Evolutionary conservation across 64 coral and sea anemone genomes (phyloP).

Genomic region (Orbicella faveolata): DNA sequence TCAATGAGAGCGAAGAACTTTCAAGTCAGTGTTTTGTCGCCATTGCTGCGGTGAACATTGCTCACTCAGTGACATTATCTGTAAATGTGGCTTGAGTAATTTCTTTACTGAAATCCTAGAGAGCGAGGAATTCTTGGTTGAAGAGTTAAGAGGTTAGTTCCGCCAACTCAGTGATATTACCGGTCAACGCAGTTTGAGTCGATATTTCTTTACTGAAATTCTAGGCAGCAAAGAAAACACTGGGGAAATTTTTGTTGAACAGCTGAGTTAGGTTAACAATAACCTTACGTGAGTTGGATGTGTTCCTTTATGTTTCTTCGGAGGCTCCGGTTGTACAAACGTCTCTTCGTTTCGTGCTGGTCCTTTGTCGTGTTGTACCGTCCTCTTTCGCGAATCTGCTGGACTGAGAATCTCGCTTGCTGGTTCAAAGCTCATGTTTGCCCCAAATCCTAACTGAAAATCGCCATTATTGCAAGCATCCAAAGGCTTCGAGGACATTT

Average conservation of each 20-base stretch:
- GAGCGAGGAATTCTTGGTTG: too few relatives aligned
- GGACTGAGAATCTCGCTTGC: neutral
- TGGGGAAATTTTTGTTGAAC: neutral
- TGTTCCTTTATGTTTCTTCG: constrained; percentile 21
- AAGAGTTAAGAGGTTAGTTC: too few relatives aligned
- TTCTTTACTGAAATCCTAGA: too few relatives aligned
- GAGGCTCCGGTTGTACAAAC: constrained; percentile 36
- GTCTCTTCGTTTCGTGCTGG: neutral
- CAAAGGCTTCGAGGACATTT: constrained; percentile 12
- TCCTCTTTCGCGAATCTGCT: constrained; percentile 15
- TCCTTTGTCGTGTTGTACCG: constrained; percentile 28
- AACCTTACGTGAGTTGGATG: constrained; percentile 9
- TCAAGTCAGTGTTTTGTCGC: too few relatives aligned
- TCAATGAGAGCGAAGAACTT: too few relatives aligned
- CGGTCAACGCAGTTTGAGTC: too few relatives aligned
- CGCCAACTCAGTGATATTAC: too few relatives aligned
- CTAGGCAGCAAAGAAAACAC: too few relatives aligned
- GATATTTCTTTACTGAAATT: too few relatives aligned
- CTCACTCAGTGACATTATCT: too few relatives aligned
- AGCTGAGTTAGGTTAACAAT: neutral
- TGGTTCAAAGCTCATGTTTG: constrained; percentile 28
- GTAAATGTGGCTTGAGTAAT: too few relatives aligned
- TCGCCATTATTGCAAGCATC: neutral
- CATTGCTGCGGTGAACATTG: too few relatives aligned
- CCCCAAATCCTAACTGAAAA: constrained; percentile 19